These are phyloP conservation scores for Fragum sueziense DNA, from an alignment of 2,888 invertebrate species.

Conservation along the genomic window DNA sequence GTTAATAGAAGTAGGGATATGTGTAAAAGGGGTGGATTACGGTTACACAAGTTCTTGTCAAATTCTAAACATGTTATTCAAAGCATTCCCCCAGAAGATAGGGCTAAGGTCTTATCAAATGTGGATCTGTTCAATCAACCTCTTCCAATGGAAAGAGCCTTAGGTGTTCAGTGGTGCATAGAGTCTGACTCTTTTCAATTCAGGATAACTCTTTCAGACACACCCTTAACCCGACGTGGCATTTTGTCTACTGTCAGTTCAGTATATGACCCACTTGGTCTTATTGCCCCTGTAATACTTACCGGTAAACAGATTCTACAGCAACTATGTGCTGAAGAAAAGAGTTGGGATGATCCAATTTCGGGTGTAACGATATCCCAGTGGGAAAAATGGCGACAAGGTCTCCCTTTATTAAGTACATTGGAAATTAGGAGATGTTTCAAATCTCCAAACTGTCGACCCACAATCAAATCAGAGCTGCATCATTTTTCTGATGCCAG, in stretches of 20 bases:
- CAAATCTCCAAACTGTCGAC: not conserved
- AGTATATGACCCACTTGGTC: conserved; percentile 54
- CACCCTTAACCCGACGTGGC: conserved; percentile 31
- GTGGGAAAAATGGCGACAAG: conserved; percentile 48
- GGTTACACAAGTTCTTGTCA: conserved; percentile 51
- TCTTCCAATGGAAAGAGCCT: conserved; percentile 45
- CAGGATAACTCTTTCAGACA: conserved; percentile 25
- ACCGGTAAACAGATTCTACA: conserved; percentile 53
- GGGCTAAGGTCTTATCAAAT: conserved; percentile 35
- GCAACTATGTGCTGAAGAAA: conserved; percentile 34
- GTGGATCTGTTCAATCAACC: conserved; percentile 26
- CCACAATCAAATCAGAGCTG: not conserved
- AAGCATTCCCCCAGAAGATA: conserved; percentile 6
- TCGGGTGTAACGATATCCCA: conserved; percentile 10
- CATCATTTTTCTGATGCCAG: conserved; percentile 56
- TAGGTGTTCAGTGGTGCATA: conserved; percentile 54
- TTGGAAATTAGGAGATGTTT: conserved; percentile 47
- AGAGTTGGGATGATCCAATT: conserved; percentile 53
- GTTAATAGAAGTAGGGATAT: conserved; percentile 27
- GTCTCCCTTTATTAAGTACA: conserved; percentile 26
- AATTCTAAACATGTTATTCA: conserved; percentile 49
- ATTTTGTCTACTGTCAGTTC: conserved; percentile 49
- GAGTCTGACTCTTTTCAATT: conserved; percentile 51
- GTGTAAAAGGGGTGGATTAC: conserved; percentile 38
- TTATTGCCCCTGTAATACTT: conserved; percentile 52